Conservation (phyloP, 2,888 invertebrate genomes). For the Drosophila histrio region DNA sequence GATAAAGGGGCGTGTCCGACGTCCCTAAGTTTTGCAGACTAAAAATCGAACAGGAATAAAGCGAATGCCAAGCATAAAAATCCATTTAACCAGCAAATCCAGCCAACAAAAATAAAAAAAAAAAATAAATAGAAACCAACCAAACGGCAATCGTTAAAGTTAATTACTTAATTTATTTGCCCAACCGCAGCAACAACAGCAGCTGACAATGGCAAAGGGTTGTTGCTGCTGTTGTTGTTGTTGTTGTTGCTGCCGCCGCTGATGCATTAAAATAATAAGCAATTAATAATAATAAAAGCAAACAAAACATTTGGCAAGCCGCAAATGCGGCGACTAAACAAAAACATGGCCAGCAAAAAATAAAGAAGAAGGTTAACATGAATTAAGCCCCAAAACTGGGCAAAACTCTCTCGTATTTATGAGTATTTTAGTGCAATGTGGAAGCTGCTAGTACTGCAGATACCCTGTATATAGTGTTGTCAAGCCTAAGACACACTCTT, state of each 20-base stretch:
- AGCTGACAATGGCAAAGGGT: conserved; percentile 50
- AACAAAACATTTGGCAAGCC: conserved; percentile 50
- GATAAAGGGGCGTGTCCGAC: not conserved
- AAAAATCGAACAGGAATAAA: conserved; percentile 22
- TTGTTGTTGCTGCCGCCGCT: conserved; percentile 12
- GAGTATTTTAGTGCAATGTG: too few relatives aligned
- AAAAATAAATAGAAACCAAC: conserved; percentile 10
- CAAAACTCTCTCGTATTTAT: not conserved
- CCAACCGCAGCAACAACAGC: conserved; percentile 52
- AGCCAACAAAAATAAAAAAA: not conserved
- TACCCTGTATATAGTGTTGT: not conserved
- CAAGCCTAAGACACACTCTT: not conserved
- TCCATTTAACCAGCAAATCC: conserved; percentile 30
- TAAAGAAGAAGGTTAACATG: conserved; percentile 1
- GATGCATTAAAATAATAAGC: conserved; percentile 60
- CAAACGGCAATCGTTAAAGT: conserved; percentile 56
- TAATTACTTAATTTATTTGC: conserved; percentile 68
- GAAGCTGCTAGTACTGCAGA: too few relatives aligned
- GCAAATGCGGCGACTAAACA: conserved; percentile 41
- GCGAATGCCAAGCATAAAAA: conserved; percentile 32
- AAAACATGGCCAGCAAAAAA: conserved; percentile 20
- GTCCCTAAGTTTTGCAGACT: conserved; percentile 7
- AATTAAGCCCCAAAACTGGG: conserved; percentile 8
- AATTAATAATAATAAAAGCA: conserved; percentile 64
- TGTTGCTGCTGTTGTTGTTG: conserved; percentile 20